Base-by-base conservation (phyloP, 2,888 invertebrate species). In the Apoda limacodes region DNA sequence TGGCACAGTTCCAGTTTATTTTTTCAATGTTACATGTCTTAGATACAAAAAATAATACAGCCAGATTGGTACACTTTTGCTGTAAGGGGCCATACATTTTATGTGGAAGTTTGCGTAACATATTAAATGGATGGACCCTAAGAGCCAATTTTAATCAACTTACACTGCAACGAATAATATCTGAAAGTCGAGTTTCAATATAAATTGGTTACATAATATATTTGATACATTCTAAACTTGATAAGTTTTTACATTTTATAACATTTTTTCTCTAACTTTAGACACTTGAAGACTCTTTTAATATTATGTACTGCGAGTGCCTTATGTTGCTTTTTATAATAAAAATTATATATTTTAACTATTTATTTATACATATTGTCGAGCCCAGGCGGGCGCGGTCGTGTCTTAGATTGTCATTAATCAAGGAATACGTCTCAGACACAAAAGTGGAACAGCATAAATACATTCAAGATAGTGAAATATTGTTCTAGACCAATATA, bases 1-100 rank as follows among this genome's bases (percentile, higher is more conserved):
- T 80, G 78, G 78, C 78, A 80, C 78, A 75, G 70, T 72, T 78
- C 70, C 76, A 76, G 75, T 78, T 76, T 78, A 74, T 71, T 76
- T 64, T 68, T 71, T 65, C 50, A 64, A 63, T 63, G 66, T 75
- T 76, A 76, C 74, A 76, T 72, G 74, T 76, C 70, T 75, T 75
- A 75, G 75, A 70, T 68, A 74, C 74, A 74, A 80, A 78, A 75
- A 78, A 78, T 76, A 76, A 76, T 74, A 76, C 76, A 76, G 72
- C 76, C 69, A 66, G 60, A 76, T 74, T 71, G 72, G 68, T 69
- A 65, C 68, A 66, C 65, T 68, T 60, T 56, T 68, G 61, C 60
- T 56, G 55, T n/a, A n/a, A n/a, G n/a, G n/a, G n/a, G n/a, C n/a
- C n/a, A n/a, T n/a, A 59, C 56, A 56, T 55, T 45, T 56, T 34